Evolutionary conservation across 2,888 invertebrate species (phyloP).

Genomic region (Tipula vernalis): DNA sequence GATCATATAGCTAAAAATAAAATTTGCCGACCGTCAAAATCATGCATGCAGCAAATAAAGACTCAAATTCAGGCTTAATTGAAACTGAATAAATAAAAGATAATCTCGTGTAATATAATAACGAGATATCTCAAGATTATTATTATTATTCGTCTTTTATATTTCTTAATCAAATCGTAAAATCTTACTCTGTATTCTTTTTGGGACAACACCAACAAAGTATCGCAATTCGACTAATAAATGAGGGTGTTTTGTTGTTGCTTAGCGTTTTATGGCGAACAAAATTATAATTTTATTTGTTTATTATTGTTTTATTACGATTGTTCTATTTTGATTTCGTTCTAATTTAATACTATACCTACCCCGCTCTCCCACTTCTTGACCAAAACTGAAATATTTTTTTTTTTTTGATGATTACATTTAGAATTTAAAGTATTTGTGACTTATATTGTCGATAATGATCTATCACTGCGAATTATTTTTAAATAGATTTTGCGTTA

Average conservation of each 20-base stretch:
- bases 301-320: too few species aligned
- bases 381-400: too few species aligned
- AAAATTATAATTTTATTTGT: neutral
- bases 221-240: neutral
- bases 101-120: neutral
- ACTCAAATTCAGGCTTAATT: neutral
- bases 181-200: neutral
- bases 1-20: neutral
- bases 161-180: neutral
- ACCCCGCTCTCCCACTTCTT: too few species aligned
- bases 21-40: neutral
- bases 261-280: neutral
- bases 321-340: too few species aligned
- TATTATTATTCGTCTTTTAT: neutral
- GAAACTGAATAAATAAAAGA: neutral
- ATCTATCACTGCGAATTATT: too few species aligned
- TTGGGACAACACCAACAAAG: neutral
- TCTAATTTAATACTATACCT: too few species aligned
- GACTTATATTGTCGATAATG: too few species aligned
- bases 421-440: too few species aligned
- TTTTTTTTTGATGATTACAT: too few species aligned
- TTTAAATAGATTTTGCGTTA: too few species aligned
- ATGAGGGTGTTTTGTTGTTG: neutral
- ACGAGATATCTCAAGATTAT: neutral
- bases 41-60: neutral